Percentiles rank a stretch among this genome's conserved stretches.
phyloP scores from a whole-genome alignment of 2,888 invertebrate species.

The Apodemia zela region DNA sequence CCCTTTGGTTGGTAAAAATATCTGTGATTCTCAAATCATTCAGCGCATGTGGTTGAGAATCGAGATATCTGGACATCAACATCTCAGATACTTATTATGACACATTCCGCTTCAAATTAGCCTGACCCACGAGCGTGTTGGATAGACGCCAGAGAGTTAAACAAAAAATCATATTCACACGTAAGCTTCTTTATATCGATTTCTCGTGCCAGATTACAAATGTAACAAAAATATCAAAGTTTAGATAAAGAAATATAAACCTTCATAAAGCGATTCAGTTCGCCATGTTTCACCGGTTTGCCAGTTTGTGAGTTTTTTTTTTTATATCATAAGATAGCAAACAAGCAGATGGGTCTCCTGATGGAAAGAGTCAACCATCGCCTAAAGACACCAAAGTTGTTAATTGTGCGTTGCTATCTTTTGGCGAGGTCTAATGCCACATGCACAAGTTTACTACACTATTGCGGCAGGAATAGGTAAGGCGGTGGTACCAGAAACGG shows the following conservation, averaged over 20 bases:
- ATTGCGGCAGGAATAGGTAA: too few relatives aligned
- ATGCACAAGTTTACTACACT: too few relatives aligned
- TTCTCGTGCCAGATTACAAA: not conserved
- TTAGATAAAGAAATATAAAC: not conserved
- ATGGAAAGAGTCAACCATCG: too few relatives aligned
- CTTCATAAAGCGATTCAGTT: too few relatives aligned
- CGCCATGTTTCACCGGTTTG: too few relatives aligned
- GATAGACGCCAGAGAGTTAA: constrained; percentile 55
- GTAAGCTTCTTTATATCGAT: constrained; percentile 15
- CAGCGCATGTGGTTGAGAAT: constrained; percentile 39
- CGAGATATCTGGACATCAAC: constrained; percentile 40
- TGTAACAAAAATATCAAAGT: constrained; percentile 1
- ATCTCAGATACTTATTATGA: constrained; percentile 60
- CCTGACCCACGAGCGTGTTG: constrained; percentile 58
- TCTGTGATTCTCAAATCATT: constrained; percentile 33
- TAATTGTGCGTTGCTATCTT: too few relatives aligned
- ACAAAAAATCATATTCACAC: constrained; percentile 43
- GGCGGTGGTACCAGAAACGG: too few relatives aligned
- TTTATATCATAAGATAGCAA: too few relatives aligned
- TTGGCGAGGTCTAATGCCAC: too few relatives aligned
- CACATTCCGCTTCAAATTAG: constrained; percentile 71
- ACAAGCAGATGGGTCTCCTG: too few relatives aligned
- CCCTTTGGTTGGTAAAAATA: not conserved
- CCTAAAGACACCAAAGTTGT: too few relatives aligned
- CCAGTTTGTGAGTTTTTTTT: too few relatives aligned